A percentile compares a stretch with the other conserved stretches of the same genome.
Conservation (phyloP, 2,113 vertebrate genomes). For the Anarrhichthys ocellatus region DNA sequence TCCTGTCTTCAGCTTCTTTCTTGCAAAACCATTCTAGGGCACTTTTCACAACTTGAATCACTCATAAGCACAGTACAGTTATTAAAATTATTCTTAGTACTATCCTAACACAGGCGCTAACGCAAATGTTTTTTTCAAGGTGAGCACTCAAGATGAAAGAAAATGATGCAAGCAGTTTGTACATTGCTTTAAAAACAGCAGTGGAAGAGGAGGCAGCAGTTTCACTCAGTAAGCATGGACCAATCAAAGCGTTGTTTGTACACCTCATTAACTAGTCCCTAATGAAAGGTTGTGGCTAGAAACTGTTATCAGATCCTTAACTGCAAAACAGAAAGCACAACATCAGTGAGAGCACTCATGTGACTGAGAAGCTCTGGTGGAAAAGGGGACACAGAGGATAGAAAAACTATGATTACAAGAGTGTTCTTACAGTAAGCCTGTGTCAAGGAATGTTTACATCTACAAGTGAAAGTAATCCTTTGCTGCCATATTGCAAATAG, state of each 20-base stretch:
- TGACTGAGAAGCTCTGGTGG: background rate
- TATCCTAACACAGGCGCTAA: background rate
- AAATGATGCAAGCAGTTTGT: background rate
- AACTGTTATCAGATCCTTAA: slow-evolving; percentile 30
- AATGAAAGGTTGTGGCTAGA: background rate
- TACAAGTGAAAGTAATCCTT: background rate
- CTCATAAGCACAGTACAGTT: background rate
- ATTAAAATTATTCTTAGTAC: background rate
- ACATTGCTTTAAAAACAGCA: background rate
- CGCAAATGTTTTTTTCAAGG: background rate
- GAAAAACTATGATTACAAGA: background rate
- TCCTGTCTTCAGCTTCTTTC: background rate
- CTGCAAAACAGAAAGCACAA: slow-evolving; percentile 10
- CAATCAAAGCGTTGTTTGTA: slow-evolving; percentile 25
- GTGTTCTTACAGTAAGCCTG: background rate
- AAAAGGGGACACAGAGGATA: background rate
- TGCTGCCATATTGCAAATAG: background rate
- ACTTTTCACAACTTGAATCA: background rate
- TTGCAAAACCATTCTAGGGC: background rate
- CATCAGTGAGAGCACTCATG: background rate
- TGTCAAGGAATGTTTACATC: background rate
- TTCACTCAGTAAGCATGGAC: background rate
- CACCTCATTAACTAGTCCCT: slow-evolving; percentile 25
- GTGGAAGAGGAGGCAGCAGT: background rate
- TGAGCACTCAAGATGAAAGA: background rate